Base-by-base conservation (phyloP, 2,888 invertebrate genomes). In the Ennomos fuscantarius region DNA sequence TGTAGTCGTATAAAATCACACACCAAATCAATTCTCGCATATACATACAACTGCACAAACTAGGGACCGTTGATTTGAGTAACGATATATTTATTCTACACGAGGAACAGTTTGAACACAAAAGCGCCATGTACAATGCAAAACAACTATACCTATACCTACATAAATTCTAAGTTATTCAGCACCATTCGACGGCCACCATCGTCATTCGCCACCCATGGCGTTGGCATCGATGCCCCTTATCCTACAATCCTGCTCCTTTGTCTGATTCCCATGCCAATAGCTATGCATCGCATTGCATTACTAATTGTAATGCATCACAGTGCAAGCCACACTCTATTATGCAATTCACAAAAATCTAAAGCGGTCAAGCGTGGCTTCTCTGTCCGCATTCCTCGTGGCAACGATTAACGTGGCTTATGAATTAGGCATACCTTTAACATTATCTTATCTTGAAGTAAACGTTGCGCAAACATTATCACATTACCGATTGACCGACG, bases 211-310 rank as follows among this genome's bases (percentile, higher is more conserved):
- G 37, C 89, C 89, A 87, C 88, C 89, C 88, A 89, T 75, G 77
- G 79, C 68, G 88, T 75, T 79, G 78, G 70, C 75, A 72, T 71
- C 75, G 31, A 50, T 52, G 37, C 46, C 50, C 48, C 60, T 83
- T 86, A 84, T 85, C 82, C 86, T 79, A 60, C 74, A 75, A 80
- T 83, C 81, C 80, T 73, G 76, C 75, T 79, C 78, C 68, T 79
- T 83, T 83, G 81, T 84, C 77, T 78, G 73, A 71, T 73, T 74
- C 80, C 82, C 76, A 82, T 85, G 85, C 83, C 86, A 86, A 86
- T 83, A 77, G 81, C 75, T 75, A 69, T 72, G 75, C 69, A 68
- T 70, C 77, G 88, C 84, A 88, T n/a, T n/a, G n/a, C n/a, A n/a
- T n/a, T 89, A 87, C 86, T 80, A 87, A 86, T 84, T 24, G 76